A percentile compares a stretch with the other conserved stretches of the same genome.
Evolutionary conservation across 2,888 invertebrate species (phyloP).

Genomic region (Drosophila antonietae): DNA sequence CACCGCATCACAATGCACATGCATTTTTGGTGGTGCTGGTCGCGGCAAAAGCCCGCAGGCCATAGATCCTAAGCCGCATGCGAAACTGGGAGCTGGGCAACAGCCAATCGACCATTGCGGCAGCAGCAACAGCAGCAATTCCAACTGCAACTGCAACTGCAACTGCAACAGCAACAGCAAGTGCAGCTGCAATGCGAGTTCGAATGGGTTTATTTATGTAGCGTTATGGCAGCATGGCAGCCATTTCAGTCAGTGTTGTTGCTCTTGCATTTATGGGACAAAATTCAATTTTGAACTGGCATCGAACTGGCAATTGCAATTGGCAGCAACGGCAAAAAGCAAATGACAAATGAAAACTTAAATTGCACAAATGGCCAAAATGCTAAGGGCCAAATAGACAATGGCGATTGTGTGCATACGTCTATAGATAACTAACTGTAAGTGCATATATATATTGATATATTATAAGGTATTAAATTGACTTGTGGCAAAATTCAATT

Average conservation of each 20-base stretch:
- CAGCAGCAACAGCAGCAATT: conserved; percentile 30
- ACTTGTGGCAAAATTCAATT: not conserved
- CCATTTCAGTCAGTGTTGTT: conserved; percentile 33
- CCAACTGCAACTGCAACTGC: conserved; percentile 24
- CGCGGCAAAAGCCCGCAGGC: conserved; percentile 46
- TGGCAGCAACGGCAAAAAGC: conserved; percentile 59
- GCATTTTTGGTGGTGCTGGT: conserved; percentile 25
- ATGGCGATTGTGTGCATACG: not conserved
- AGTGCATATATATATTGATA: not conserved
- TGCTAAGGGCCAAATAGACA: conserved; percentile 42
- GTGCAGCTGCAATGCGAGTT: conserved; percentile 69
- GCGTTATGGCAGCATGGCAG: conserved; percentile 65
- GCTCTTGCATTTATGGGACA: conserved; percentile 43
- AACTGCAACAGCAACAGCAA: conserved; percentile 38
- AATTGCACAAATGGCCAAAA: conserved; percentile 61
- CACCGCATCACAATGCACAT: conserved; percentile 52
- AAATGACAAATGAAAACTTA: conserved; percentile 76
- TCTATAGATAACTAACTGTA: not conserved
- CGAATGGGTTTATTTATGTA: conserved; percentile 76
- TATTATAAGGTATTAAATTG: not conserved
- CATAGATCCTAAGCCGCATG: conserved; percentile 51
- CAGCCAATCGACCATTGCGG: conserved; percentile 9
- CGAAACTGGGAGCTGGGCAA: conserved; percentile 25
- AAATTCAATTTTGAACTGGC: conserved; percentile 71
- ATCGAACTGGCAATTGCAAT: conserved; percentile 62